phyloP scores from a whole-genome alignment of 2,888 invertebrate species.

The Cataglyphis livida region DNA sequence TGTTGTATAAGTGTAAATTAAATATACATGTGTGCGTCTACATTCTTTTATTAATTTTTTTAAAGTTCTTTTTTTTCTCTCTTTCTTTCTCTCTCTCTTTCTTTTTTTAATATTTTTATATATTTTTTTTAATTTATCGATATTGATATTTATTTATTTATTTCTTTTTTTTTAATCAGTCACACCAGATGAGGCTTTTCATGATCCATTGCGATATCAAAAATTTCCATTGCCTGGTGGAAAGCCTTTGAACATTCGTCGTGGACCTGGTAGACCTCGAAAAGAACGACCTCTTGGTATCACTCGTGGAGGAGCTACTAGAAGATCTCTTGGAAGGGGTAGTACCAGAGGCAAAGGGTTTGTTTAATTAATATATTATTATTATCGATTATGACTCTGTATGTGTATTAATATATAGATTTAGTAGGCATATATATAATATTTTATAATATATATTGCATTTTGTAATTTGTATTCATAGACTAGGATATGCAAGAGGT shows the following conservation, averaged over 20 bases:
- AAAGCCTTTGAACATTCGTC: constrained; percentile 88
- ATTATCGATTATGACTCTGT: not conserved
- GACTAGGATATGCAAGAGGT: constrained; percentile 84
- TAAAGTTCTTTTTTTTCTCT: not conserved
- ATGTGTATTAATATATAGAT: not conserved
- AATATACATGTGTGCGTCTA: not conserved
- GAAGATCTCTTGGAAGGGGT: constrained; percentile 83
- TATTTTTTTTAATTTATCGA: not conserved
- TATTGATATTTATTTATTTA: constrained; percentile 28
- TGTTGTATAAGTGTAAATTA: not conserved
- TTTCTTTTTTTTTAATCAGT: constrained; percentile 72
- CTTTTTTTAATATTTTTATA: not conserved
- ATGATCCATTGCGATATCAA: constrained; percentile 88
- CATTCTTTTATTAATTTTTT: not conserved
- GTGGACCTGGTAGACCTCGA: constrained; percentile 93
- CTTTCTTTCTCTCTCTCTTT: not conserved
- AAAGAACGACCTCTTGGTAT: constrained; percentile 89
- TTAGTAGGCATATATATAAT: not conserved
- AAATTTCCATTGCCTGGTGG: constrained; percentile 86
- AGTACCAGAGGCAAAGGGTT: constrained; percentile 83
- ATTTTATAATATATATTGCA: constrained; percentile 9
- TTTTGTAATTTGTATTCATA: constrained; percentile 55
- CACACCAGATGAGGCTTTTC: constrained; percentile 89
- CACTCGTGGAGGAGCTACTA: constrained; percentile 79
- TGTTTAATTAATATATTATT: constrained; percentile 26